Evolutionary conservation across 2,113 vertebrate species (phyloP), one percentile per base, ranked within the genome.

Genomic region (Halcyon senegalensis): DNA sequence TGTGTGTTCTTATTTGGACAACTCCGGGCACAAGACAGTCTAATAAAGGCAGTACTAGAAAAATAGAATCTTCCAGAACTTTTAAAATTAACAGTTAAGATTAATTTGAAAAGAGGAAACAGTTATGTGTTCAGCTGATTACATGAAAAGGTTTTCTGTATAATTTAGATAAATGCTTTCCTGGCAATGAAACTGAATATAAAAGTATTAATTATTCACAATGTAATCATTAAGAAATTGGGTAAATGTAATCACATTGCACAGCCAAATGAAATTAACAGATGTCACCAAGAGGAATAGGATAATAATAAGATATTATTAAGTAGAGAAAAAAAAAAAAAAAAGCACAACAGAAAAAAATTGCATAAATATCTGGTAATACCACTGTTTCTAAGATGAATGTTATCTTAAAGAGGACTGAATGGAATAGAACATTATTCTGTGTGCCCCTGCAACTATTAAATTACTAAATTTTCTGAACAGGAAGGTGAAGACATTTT

Each of bases 81-180:
- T 89, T 74, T 46, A 23, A 58, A 93, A 93, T 62, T 64, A 84
- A 64, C 37, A 33, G 39, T 86, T 90, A 76, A 90, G 72, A 93
- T 89, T 78, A 56, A 87, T 92, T 92, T 67, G 18, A 81, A 87
- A 92, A 87, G 6, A 95, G 62, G 48, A 96, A 97, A 94, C 21
- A 56, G 60, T 59, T 60, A 60, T 33, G 16, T 64, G 69, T 77
- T 72, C 93, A 64, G 8, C 30, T 84, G 73, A 92, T 84, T 95
- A 81, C 18, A 64, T 37, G 51, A 84, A 77, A 94, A 90, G 18
- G 27, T 94, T 95, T 95, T 90, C 60, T 91, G 13, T 72, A 24
- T 96, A 92, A 94, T 90, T 95, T 87, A 90, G 80, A 95, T 72
- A 93, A 95, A 96, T 93, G 69, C 58, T 96, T 96, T 96, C 93